Base-by-base conservation (phyloP, 2,113 vertebrate species). In the Oncorhynchus kisutch region DNA sequence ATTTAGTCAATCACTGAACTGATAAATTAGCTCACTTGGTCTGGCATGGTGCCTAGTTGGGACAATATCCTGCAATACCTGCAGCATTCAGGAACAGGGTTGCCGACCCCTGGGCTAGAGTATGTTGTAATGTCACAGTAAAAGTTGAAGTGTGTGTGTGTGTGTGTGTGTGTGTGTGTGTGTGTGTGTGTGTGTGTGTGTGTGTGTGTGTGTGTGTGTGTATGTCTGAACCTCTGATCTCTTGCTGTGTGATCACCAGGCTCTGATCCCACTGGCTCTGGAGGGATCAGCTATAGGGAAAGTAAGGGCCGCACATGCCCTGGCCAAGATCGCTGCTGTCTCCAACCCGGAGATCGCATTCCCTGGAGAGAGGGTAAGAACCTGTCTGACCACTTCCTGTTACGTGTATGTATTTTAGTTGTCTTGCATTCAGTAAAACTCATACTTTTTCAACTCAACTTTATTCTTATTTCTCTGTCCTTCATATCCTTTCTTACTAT, bases 301-400 rank as follows among this genome's bases (percentile, higher is more conserved):
- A 83, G 92, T 95, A 78, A 97, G 95, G 79, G 98, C 97, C 51
- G 87, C 93, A 64, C 96, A 98, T 0, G 95, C 94, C 31, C 88
- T 99, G 48, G 97, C 97, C 3, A 99, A 95, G 90, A 99, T 99
- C 14, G 96, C 97, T 3, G 92, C 97, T 0, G 91, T 95, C 82
- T 96, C 97, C 67, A 98, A 98, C 71, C 98, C 97, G 4, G 96
- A 98, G 75, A 97, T 98, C 0, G 97, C 96, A 48, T 99, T 99
- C 76, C 97, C 97, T 0, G 97, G 96, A 2, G 98, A 99, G 80
- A 93, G 96, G 92, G 98, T 99, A 88, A 86, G 94, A 89, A 25
- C 18, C 29, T 4, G 8, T 7, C 39, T 16, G 27, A 45, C 18
- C 31, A 22, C 31, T 31, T n/a, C 12, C 31, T 20, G 25, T 59